Base-by-base conservation (phyloP, 2,797 vertebrate species). In the Gallinago solitaria region DNA sequence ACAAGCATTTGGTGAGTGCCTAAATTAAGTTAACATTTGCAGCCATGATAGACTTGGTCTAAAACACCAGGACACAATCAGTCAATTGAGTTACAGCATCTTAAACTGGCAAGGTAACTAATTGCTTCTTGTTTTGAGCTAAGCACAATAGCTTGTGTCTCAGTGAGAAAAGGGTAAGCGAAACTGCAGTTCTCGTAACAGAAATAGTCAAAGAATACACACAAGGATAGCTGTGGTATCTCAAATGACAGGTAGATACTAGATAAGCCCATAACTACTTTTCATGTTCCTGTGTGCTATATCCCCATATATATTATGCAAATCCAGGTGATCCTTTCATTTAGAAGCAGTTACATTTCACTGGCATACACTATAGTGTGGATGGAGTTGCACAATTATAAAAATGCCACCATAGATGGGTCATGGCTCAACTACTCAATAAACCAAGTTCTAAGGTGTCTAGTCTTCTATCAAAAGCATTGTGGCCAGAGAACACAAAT, bases 1-100 rank as follows among this genome's bases (percentile, higher is more conserved):
- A 92, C 68, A 93, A 94, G 92, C 86, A 83, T 92, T 96, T 96
- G 89, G 68, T 76, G 90, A 96, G 75, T 85, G 81, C 81, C 93
- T 95, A 95, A 96, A 97, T 96, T 94, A 92, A 91, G 91, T 95
- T 95, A 93, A 87, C 89, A 27, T 96, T 96, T 89, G 90, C 90
- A 77, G 39, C 83, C 90, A 95, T 87, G 93, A 96, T 92, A 95
- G 95, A 94, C 95, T 96, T 70, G 64, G 95, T 96, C 90, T 77
- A 87, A 96, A 96, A 96, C 90, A 96, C 78, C 71, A 83, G 90
- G 90, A 96, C 86, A 87, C 51, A 79, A 48, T 89, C 83, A 94
- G 81, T 84, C 92, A 84, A 53, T 70, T 83, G 83, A 80, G 88
- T 87, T 90, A 92, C 33, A 92, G 71, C 89, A 71, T 74, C 92